Evolutionary conservation across 2,113 vertebrate species (phyloP).

Genomic region (Silurus glanis): DNA sequence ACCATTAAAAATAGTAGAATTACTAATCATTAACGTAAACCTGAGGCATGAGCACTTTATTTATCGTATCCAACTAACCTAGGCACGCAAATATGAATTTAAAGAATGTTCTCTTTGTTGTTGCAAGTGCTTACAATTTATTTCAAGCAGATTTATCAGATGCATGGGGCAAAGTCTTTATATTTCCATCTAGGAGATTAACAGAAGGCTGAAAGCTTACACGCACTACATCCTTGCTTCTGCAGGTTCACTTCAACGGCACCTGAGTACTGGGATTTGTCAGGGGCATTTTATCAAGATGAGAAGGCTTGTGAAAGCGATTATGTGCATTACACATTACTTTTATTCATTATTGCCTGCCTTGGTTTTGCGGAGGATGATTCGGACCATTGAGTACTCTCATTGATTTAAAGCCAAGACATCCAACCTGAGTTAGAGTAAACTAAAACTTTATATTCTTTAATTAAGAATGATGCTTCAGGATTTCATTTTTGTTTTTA

Average conservation of each 20-base stretch:
- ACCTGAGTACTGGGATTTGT: conserved; percentile 47
- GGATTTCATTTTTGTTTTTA: conserved; percentile 12
- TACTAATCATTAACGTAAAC: neutral
- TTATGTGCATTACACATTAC: conserved; percentile 36
- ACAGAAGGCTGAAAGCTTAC: conserved; percentile 34
- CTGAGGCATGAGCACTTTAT: neutral
- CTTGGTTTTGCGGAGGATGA: conserved; percentile 41
- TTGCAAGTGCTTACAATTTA: conserved; percentile 13
- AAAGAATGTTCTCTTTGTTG: conserved; percentile 40
- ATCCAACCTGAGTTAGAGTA: conserved; percentile 40
- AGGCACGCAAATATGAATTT: neutral
- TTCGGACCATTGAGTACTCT: conserved; percentile 43
- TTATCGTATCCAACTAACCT: neutral
- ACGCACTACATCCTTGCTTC: conserved; percentile 46
- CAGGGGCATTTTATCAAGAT: conserved; percentile 52
- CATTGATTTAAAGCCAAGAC: conserved; percentile 44
- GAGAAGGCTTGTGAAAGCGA: conserved; percentile 43
- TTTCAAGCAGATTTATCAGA: conserved; percentile 39
- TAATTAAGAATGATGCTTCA: conserved; percentile 23
- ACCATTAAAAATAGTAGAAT: neutral
- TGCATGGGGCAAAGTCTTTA: conserved; percentile 10
- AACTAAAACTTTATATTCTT: conserved; percentile 14
- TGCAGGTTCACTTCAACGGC: conserved; percentile 59
- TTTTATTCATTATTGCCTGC: conserved; percentile 50
- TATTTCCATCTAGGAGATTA: conserved; percentile 34